A percentile compares a stretch with the other conserved stretches of the same genome.
phyloP scores from a whole-genome alignment of 2,797 vertebrate species.

The Zalophus californianus region DNA sequence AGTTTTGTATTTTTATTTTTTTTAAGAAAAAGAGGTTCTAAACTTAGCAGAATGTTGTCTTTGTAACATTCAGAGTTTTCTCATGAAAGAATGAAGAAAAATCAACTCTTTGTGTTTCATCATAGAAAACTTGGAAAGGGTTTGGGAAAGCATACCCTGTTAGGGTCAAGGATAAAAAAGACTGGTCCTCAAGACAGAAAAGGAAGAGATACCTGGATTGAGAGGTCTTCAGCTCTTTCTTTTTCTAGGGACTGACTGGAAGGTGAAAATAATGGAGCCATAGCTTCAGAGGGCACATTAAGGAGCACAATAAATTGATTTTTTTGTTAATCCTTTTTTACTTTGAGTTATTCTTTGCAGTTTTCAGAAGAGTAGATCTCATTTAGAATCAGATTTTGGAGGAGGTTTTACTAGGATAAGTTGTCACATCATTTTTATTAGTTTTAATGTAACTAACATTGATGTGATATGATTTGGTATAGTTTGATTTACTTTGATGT shows the following conservation, averaged over 20 bases:
- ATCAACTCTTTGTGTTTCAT: conserved; percentile 22
- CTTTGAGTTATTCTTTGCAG: not conserved
- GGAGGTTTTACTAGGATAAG: not conserved
- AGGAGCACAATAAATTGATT: not conserved
- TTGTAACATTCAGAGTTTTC: not conserved
- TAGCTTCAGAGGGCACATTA: not conserved
- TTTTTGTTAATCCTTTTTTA: not conserved
- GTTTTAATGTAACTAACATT: conserved; percentile 29
- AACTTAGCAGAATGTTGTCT: conserved; percentile 27
- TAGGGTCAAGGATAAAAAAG: not conserved
- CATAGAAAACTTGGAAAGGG: not conserved
- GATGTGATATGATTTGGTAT: conserved; percentile 16
- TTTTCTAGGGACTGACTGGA: conserved; percentile 12
- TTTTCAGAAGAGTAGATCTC: not conserved
- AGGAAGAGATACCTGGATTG: not conserved
- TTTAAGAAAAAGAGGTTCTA: not conserved
- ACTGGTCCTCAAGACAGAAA: conserved; percentile 27
- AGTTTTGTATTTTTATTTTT: not conserved
- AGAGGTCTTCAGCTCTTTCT: not conserved
- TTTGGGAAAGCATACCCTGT: not conserved
- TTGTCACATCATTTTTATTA: conserved; percentile 7
- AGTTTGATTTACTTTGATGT: conserved; percentile 12
- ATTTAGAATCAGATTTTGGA: conserved; percentile 52
- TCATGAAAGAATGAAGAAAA: conserved; percentile 6
- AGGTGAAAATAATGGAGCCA: not conserved